A percentile compares a stretch with the other conserved stretches of the same genome.
Evolutionary conservation across 2,797 vertebrate genomes (phyloP).

Genomic region (Cyprinella venusta): DNA sequence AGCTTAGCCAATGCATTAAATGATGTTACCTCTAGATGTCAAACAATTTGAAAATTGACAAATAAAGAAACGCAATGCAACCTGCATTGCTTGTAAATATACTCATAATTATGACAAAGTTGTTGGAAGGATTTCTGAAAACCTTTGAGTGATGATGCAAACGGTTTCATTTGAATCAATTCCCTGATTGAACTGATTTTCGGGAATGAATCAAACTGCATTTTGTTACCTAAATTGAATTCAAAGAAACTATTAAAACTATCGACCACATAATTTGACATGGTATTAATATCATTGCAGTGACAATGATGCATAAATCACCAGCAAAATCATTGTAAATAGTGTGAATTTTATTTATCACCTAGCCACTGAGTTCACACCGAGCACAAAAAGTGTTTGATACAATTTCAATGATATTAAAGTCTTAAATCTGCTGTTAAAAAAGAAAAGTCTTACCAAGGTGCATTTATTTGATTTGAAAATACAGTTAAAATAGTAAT

Average conservation of each 20-base stretch:
- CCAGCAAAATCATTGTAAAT: background rate
- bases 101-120: background rate
- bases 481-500: background rate
- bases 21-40: background rate
- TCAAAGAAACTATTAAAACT: background rate
- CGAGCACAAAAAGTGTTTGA: too few relatives aligned
- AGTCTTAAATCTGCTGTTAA: background rate
- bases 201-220: background rate
- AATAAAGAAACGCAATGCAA: background rate
- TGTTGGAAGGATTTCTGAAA: background rate
- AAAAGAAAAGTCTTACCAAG: background rate
- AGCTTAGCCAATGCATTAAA: background rate
- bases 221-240: background rate
- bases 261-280: background rate
- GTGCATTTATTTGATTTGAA: background rate
- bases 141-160: background rate
- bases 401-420: too few relatives aligned
- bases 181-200: background rate
- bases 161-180: background rate
- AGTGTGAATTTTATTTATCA: too few relatives aligned
- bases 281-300: background rate
- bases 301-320: background rate
- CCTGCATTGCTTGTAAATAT: background rate
- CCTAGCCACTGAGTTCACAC: too few relatives aligned
- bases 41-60: background rate